Base-by-base conservation (phyloP, 37 sponge, comb jelly and placozoan species). In the Spongilla lacustris region DNA sequence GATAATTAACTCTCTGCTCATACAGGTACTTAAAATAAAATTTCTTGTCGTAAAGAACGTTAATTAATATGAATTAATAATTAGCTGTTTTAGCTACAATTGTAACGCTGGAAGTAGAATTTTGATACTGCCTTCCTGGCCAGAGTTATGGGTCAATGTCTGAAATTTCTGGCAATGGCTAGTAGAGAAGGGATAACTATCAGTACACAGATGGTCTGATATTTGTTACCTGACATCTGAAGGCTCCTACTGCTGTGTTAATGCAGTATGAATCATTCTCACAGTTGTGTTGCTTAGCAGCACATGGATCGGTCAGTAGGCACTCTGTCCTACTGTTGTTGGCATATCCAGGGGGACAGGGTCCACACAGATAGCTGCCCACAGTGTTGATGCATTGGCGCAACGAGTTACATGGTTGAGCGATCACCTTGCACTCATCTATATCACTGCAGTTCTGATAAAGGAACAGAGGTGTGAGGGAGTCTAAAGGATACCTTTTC, bases 391-490 rank as follows among this genome's bases (percentile, higher is more conserved):
- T 58, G 21, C 58, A 58, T 23, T 37, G 13, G 46, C 28, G 35
- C 27, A 28, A n/a, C 5, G 25, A 19, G 49, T 37, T 32, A 32
- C 33, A 49, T 35, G 26, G 76, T 31, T 0, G n/a, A 35, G 22
- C 23, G 34, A 35, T 37, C 28, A 32, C 83, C 70, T 0, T 10
- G 19, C 29, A 82, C 21, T 37, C 75, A 24, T 98, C 73, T 19
- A 96, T 81, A 74, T 98, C 96, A 17, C n/a, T 31, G 83, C 98
- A 98, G 12, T 77, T 81, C 91, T 95, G 34, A 3, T 23, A 23
- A 35, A 25, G 21, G 36, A 80, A 79, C 31, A 22, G n/a, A 17
- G 2, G 32, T 67, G 29, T 50, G 49, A 75, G 67, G 3, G 33
- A 36, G 36, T 41, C 24, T 50, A 9, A 6, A n/a, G 23, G 32